These are phyloP conservation scores for Forbesichthys papilliferus DNA, from an alignment of 2,113 vertebrate species.

Conservation along the genomic window DNA sequence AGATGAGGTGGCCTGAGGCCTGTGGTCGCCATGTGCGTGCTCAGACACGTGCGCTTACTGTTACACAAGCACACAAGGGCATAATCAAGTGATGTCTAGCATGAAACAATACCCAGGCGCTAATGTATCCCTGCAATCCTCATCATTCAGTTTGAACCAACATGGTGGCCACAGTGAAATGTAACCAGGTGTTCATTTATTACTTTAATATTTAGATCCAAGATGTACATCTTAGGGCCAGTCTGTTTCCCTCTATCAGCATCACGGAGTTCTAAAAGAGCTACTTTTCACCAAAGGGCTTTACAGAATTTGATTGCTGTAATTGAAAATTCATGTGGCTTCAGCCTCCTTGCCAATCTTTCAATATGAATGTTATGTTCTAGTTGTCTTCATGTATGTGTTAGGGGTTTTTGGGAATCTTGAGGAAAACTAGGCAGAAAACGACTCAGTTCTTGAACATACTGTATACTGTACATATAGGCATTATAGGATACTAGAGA, in stretches of 20 bases:
- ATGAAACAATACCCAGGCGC: background rate
- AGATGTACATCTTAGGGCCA: slow-evolving; percentile 19
- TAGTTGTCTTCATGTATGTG: slow-evolving; percentile 25
- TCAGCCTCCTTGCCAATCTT: background rate
- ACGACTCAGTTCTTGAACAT: background rate
- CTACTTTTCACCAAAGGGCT: slow-evolving; percentile 2
- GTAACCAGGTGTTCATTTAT: slow-evolving; percentile 59
- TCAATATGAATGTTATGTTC: slow-evolving; percentile 11
- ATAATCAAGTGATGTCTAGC: slow-evolving; percentile 43
- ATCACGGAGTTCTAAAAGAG: background rate
- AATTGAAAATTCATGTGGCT: slow-evolving; percentile 33
- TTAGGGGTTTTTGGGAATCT: slow-evolving; percentile 19
- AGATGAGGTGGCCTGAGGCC: slow-evolving; percentile 48
- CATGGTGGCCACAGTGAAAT: slow-evolving; percentile 32
- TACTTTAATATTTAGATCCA: slow-evolving; percentile 24
- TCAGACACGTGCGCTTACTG: slow-evolving; percentile 46
- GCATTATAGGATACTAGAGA: slow-evolving; percentile 10
- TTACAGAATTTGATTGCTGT: slow-evolving; percentile 13
- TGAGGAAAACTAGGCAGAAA: slow-evolving; percentile 3
- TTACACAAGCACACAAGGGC: slow-evolving; percentile 19
- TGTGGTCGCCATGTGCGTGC: slow-evolving; percentile 50
- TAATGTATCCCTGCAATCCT: background rate
- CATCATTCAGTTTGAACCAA: background rate
- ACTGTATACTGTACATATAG: background rate
- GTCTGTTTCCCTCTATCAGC: slow-evolving; percentile 15